phyloP scores from a whole-genome alignment of 1,140 invertebrate genomes.

The Drosophila insularis region DNA sequence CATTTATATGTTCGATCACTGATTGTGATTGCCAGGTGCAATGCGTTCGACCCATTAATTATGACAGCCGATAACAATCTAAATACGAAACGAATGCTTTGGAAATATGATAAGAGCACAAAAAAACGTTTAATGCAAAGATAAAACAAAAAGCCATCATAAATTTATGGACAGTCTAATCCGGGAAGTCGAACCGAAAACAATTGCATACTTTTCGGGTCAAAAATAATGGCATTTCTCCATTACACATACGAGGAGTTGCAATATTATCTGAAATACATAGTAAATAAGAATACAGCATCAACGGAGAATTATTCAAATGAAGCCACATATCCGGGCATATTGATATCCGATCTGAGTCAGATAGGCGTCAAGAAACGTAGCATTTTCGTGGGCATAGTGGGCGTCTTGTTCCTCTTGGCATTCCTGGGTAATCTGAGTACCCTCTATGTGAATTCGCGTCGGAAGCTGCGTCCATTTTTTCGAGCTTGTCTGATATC shows the following conservation, averaged over 20 bases:
- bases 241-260: constrained; percentile 39
- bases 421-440: constrained; percentile 65
- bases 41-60: constrained; percentile 30
- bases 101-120: constrained; percentile 23
- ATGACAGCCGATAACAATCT: constrained; percentile 61
- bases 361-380: constrained; percentile 28
- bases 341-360: constrained; percentile 45
- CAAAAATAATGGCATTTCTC: constrained; percentile 39
- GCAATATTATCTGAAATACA: constrained; percentile 34
- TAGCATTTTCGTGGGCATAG: constrained; percentile 32
- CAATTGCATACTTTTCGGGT: constrained; percentile 38
- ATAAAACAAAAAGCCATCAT: constrained; percentile 26
- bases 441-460: constrained; percentile 64
- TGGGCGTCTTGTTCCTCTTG: constrained; percentile 38
- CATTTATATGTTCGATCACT: not conserved
- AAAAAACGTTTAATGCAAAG: constrained; percentile 30
- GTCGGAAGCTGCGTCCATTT: constrained; percentile 68
- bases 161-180: constrained; percentile 42
- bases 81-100: constrained; percentile 17
- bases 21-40: constrained; percentile 29
- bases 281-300: constrained; percentile 8
- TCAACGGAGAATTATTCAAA: not conserved
- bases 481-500: constrained; percentile 82
- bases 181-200: constrained; percentile 16
- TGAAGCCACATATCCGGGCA: constrained; percentile 28